Conservation (phyloP, 2,888 invertebrate species). For the Drosophila borealis region DNA sequence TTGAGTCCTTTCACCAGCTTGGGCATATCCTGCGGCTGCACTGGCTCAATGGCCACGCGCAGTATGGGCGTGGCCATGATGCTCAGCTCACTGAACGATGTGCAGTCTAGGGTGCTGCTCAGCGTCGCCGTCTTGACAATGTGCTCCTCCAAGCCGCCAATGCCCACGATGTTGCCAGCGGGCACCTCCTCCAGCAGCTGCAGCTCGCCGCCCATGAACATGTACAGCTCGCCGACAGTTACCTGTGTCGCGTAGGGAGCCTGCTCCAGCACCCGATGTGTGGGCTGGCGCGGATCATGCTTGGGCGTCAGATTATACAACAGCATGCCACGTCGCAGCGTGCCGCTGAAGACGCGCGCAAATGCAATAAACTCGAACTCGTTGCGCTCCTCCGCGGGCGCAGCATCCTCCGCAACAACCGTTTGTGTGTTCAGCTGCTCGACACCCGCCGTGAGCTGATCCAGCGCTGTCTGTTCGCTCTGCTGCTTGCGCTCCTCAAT, state of each 20-base stretch:
- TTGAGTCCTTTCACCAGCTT: slow-evolving; percentile 91
- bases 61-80: slow-evolving; percentile 94
- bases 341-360: slow-evolving; percentile 96
- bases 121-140: slow-evolving; percentile 96
- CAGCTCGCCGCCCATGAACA: slow-evolving; percentile 97
- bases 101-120: slow-evolving; percentile 91
- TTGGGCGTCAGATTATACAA: slow-evolving; percentile 95
- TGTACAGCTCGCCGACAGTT: slow-evolving; percentile 91
- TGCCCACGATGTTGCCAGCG: slow-evolving; percentile 96
- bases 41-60: slow-evolving; percentile 96
- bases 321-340: slow-evolving; percentile 90
- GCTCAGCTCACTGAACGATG: slow-evolving; percentile 93
- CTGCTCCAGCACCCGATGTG: slow-evolving; percentile 53
- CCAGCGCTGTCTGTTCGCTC: slow-evolving; percentile 58
- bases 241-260: slow-evolving; percentile 84
- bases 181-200: slow-evolving; percentile 91
- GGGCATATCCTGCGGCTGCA: slow-evolving; percentile 91
- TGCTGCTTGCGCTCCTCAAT: slow-evolving; percentile 86
- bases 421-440: slow-evolving; percentile 56
- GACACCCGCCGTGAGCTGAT: slow-evolving; percentile 69
- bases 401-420: background rate
- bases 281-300: slow-evolving; percentile 89
- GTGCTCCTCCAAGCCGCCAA: slow-evolving; percentile 93
- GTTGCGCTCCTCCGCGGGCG: slow-evolving; percentile 63
- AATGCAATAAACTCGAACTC: slow-evolving; percentile 93